These are phyloP conservation scores for Tenthredo scrophulariae DNA, from an alignment of 2,888 invertebrate genomes.

Conservation along the genomic window DNA sequence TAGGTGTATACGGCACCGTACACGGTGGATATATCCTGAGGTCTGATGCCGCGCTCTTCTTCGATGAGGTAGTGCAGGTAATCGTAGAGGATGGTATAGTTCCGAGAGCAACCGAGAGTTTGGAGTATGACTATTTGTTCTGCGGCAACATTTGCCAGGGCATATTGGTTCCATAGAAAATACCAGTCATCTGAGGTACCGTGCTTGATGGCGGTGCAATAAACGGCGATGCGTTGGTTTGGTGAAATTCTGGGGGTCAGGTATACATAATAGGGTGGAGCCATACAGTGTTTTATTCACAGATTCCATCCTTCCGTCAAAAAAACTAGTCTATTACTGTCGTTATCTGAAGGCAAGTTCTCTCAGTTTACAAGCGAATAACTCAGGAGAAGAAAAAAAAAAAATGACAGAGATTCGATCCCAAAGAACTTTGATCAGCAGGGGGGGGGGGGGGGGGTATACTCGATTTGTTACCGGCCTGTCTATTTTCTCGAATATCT, in stretches of 20 bases:
- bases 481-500: too few species aligned
- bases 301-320: too few species aligned
- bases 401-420: too few species aligned
- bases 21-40: conserved; percentile 84
- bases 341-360: too few species aligned
- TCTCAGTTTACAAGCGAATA: too few species aligned
- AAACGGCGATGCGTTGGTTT: conserved; percentile 85
- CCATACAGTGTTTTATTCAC: neutral
- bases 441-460: too few species aligned
- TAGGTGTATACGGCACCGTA: conserved; percentile 83
- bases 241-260: conserved; percentile 78
- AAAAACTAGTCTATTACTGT: too few species aligned
- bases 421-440: too few species aligned
- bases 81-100: conserved; percentile 80
- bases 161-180: conserved; percentile 83
- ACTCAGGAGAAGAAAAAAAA: too few species aligned
- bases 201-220: conserved; percentile 85
- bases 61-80: conserved; percentile 65
- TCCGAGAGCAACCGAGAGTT: conserved; percentile 84
- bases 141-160: conserved; percentile 81
- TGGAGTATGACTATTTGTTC: conserved; percentile 84
- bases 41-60: conserved; percentile 82
- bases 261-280: neutral
- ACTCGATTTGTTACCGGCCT: too few species aligned
- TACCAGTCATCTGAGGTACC: conserved; percentile 83